These are phyloP conservation scores for Bombus balteatus DNA, from an alignment of 1,140 invertebrate genomes.

Conservation along the genomic window DNA sequence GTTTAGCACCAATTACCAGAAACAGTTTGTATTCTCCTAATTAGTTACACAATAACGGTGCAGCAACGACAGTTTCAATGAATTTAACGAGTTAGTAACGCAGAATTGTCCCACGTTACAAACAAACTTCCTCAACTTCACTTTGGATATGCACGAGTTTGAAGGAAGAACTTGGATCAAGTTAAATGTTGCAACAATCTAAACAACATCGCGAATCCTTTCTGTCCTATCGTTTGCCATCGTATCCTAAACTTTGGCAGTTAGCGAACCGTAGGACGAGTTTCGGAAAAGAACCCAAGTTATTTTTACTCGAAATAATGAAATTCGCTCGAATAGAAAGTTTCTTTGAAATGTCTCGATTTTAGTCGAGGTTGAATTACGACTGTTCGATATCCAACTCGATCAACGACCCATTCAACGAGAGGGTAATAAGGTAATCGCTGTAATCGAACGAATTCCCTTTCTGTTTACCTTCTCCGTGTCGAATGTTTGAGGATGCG, in stretches of 20 bases:
- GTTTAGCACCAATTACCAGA: no score
- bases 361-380: not conserved
- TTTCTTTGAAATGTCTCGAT: not conserved
- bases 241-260: not conserved
- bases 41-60: no score
- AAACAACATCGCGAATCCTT: not conserved
- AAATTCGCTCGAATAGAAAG: not conserved
- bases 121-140: not conserved
- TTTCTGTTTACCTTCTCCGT: slow-evolving; percentile 2
- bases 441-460: slow-evolving; percentile 13
- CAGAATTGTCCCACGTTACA: not conserved
- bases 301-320: not conserved
- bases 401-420: not conserved
- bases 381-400: not conserved
- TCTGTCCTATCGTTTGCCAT: not conserved
- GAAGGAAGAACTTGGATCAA: not conserved
- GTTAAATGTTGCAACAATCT: not conserved
- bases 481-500: slow-evolving; percentile 26
- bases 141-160: not conserved
- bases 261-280: not conserved
- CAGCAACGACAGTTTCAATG: no score
- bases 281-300: not conserved
- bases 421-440: not conserved
- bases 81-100: no score
- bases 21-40: no score